phyloP scores from a whole-genome alignment of 2,113 vertebrate genomes.

The Canis aureus region DNA sequence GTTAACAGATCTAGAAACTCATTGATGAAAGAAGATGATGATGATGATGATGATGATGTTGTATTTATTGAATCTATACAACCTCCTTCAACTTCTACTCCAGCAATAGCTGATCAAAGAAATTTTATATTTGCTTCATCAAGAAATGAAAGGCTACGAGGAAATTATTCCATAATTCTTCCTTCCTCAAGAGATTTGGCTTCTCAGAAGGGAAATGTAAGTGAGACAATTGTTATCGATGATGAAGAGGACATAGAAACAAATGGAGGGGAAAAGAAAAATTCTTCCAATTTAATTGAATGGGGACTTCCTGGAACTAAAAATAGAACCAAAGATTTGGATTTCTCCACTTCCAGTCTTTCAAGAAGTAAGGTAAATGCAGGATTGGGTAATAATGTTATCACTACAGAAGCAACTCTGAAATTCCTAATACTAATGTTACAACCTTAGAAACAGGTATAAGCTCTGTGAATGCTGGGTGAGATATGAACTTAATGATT shows the following conservation, averaged over 20 bases:
- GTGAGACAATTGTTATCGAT: conserved; percentile 98
- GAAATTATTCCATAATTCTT: conserved; percentile 84
- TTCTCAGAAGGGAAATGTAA: conserved; percentile 89
- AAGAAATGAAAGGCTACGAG: conserved; percentile 86
- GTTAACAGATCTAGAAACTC: conserved; percentile 83
- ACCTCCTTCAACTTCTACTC: conserved; percentile 83
- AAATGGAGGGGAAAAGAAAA: conserved; percentile 88
- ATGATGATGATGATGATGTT: conserved; percentile 92
- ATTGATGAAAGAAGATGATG: conserved; percentile 87
- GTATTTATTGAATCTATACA: conserved; percentile 93
- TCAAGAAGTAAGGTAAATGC: conserved; percentile 92
- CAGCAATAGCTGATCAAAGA: conserved; percentile 82
- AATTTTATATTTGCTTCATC: conserved; percentile 81
- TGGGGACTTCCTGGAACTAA: conserved; percentile 87
- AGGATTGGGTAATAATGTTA: conserved; percentile 89
- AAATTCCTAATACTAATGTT: conserved; percentile 95
- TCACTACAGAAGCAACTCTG: conserved; percentile 96
- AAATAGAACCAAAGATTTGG: conserved; percentile 88
- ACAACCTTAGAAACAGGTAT: conserved; percentile 92
- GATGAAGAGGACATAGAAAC: conserved; percentile 95
- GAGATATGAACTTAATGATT: conserved; percentile 95
- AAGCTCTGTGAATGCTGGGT: conserved; percentile 86
- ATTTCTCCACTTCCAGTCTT: conserved; percentile 89
- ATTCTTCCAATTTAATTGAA: conserved; percentile 86
- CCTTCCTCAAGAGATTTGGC: conserved; percentile 86